A percentile compares a stretch with the other conserved stretches of the same genome.
Conservation (phyloP, 2,113 vertebrate genomes). For the Spilogale gracilis region DNA sequence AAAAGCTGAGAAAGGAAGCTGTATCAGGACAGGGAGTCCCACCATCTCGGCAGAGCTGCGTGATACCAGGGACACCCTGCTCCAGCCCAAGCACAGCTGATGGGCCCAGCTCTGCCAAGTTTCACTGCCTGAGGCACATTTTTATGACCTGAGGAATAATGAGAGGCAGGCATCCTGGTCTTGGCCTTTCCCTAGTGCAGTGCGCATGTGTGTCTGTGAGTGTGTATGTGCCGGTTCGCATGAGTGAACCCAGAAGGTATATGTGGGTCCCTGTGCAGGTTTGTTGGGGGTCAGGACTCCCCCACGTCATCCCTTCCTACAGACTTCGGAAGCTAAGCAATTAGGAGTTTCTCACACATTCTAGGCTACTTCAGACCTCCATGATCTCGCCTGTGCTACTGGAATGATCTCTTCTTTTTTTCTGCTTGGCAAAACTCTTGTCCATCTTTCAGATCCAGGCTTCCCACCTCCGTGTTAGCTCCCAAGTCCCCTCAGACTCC, state of each 20-base stretch:
- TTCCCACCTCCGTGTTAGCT: background rate
- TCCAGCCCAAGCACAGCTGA: constrained; percentile 56
- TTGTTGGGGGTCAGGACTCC: background rate
- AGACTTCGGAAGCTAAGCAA: background rate
- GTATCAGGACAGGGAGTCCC: constrained; percentile 59
- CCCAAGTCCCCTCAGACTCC: background rate
- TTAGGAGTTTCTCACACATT: background rate
- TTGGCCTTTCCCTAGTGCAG: constrained; percentile 27
- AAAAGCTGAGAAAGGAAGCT: background rate
- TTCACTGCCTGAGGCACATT: constrained; percentile 71
- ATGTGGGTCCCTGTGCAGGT: background rate
- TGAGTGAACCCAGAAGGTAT: background rate
- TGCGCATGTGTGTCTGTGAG: background rate
- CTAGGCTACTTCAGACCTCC: background rate
- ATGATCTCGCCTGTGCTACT: background rate
- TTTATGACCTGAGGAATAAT: constrained; percentile 72
- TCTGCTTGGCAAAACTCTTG: background rate
- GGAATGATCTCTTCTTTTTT: background rate
- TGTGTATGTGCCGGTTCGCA: background rate
- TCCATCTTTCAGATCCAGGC: background rate
- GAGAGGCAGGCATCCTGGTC: constrained; percentile 38
- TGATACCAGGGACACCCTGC: constrained; percentile 51
- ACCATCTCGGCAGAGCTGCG: constrained; percentile 44
- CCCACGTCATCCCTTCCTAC: background rate
- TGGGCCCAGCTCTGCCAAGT: constrained; percentile 67